These are phyloP conservation scores for Cydia fagiglandana DNA, from an alignment of 1,140 invertebrate genomes.

Conservation along the genomic window DNA sequence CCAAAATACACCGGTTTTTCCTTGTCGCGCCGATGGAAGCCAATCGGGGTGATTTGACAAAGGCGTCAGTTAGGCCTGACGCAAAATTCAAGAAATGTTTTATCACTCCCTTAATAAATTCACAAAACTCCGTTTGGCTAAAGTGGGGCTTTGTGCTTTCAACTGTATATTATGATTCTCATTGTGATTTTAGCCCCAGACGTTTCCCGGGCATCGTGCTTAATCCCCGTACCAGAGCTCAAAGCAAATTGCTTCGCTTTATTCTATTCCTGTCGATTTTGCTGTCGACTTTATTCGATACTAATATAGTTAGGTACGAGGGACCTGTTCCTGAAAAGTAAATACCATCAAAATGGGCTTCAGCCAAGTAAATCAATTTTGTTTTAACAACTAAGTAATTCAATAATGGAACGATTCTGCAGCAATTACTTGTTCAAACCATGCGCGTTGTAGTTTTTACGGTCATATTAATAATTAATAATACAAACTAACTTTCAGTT, in stretches of 20 bases:
- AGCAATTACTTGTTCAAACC: background rate
- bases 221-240: conserved; percentile 42
- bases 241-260: conserved; percentile 44
- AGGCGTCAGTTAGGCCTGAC: conserved; percentile 21
- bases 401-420: background rate
- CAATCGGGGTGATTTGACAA: conserved; percentile 22
- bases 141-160: conserved; percentile 38
- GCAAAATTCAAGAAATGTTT: conserved; percentile 36
- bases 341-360: conserved; percentile 5
- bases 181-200: conserved; percentile 43
- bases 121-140: conserved; percentile 36
- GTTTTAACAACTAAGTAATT: background rate
- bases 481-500: too few species aligned
- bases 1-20: conserved; percentile 46
- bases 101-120: conserved; percentile 39
- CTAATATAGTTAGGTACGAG: conserved; percentile 1
- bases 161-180: conserved; percentile 41
- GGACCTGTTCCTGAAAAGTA: conserved; percentile 1
- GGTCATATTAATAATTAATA: too few species aligned
- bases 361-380: background rate
- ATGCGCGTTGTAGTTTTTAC: too few species aligned
- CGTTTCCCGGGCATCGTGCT: conserved; percentile 37
- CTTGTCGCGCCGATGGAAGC: conserved; percentile 18
- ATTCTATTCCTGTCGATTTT: conserved; percentile 34
- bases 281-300: conserved; percentile 31